Conservation (phyloP, 2,888 invertebrate species). For the Ectobius pallidus region DNA sequence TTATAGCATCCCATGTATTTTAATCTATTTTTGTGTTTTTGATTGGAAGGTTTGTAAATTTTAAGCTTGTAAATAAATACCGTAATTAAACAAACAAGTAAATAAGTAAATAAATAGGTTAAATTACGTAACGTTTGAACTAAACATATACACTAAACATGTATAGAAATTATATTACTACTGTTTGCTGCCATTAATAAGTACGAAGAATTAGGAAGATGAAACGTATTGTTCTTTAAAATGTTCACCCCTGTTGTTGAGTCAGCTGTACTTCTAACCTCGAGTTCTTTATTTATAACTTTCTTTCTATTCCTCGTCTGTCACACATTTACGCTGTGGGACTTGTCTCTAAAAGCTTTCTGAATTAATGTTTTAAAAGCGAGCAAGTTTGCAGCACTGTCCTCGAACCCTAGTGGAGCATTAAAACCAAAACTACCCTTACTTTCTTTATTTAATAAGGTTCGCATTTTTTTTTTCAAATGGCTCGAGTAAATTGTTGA, state of each 20-base stretch:
- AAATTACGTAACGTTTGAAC: too few relatives aligned
- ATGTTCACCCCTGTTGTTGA: constrained; percentile 10
- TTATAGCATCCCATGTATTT: too few relatives aligned
- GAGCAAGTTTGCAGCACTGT: constrained; percentile 5
- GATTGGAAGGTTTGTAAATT: too few relatives aligned
- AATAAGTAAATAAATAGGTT: too few relatives aligned
- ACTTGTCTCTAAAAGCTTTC: constrained; percentile 35
- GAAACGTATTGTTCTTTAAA: too few relatives aligned
- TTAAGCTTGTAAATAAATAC: too few relatives aligned
- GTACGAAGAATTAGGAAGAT: too few relatives aligned
- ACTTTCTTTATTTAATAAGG: constrained; percentile 40
- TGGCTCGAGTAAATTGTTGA: constrained; percentile 27
- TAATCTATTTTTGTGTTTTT: too few relatives aligned
- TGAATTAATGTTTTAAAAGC: constrained; percentile 38
- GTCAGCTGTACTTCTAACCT: constrained; percentile 16
- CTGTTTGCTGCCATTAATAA: too few relatives aligned
- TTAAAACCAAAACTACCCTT: constrained; percentile 30
- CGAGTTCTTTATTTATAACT: constrained; percentile 26
- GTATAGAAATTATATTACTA: too few relatives aligned
- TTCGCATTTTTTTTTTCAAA: constrained; percentile 32
- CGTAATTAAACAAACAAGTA: too few relatives aligned
- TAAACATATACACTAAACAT: too few relatives aligned
- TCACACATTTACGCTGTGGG: constrained; percentile 25
- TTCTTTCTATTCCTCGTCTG: constrained; percentile 23
- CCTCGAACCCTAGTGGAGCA: constrained; percentile 16